phyloP scores from a whole-genome alignment of 2,888 invertebrate genomes.

The Psylliodes chrysocephalus region DNA sequence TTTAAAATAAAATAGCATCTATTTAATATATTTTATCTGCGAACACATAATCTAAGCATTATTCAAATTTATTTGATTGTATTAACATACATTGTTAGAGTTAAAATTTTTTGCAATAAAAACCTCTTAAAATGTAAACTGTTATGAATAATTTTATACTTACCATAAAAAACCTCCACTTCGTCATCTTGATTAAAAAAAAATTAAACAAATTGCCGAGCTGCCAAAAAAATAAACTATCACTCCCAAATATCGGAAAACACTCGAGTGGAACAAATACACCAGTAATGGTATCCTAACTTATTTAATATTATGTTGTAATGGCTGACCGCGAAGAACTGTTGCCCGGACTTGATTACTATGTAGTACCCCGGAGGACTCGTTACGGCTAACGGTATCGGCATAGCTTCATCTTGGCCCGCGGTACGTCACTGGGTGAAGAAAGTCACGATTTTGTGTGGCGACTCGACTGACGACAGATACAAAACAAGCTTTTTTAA shows the following conservation, averaged over 20 bases:
- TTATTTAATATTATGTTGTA: slow-evolving; percentile 28
- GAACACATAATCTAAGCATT: no score
- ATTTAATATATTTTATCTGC: no score
- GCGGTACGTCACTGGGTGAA: slow-evolving; percentile 37
- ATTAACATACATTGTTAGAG: no score
- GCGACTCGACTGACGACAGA: not conserved
- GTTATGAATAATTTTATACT: slow-evolving; percentile 20
- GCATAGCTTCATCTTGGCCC: slow-evolving; percentile 52
- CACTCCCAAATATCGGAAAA: not conserved
- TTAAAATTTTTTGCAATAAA: not conserved
- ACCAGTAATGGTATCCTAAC: slow-evolving; percentile 19
- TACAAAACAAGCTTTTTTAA: slow-evolving; percentile 5
- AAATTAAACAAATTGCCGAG: not conserved
- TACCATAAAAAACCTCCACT: slow-evolving; percentile 18
- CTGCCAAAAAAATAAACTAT: not conserved
- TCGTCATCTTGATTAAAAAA: slow-evolving; percentile 17
- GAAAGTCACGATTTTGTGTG: slow-evolving; percentile 34
- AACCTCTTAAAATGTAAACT: not conserved
- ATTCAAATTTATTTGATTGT: no score
- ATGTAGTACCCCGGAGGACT: slow-evolving; percentile 49
- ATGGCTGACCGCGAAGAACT: slow-evolving; percentile 51
- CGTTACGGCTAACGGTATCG: slow-evolving; percentile 55
- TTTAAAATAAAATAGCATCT: no score
- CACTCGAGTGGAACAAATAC: slow-evolving; percentile 6
- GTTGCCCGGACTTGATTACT: slow-evolving; percentile 51